These are phyloP conservation scores for Meandrina meandrites DNA, from an alignment of 92 coral and sea anemone genomes.

Conservation along the genomic window DNA sequence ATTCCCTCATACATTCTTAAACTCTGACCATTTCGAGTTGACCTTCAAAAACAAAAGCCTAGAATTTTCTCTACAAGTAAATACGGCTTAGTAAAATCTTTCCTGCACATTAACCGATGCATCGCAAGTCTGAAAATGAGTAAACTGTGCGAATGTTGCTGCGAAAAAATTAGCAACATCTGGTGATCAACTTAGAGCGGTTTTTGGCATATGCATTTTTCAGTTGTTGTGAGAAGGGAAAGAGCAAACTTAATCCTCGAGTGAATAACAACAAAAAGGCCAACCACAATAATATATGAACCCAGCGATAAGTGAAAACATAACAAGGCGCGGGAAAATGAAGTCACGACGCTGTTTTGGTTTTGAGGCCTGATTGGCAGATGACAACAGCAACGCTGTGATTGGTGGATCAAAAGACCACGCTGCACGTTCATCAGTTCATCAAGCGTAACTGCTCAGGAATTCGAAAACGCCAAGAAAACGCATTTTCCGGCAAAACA, in stretches of 20 bases:
- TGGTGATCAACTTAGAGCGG: constrained; percentile 11
- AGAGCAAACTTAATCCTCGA: not conserved
- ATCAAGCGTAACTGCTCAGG: not conserved
- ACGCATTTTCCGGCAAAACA: not conserved
- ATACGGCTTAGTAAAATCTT: not conserved
- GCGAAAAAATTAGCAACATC: not conserved
- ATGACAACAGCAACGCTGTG: not conserved
- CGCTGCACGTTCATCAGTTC: not conserved
- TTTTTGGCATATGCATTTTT: not conserved
- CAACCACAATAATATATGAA: not conserved
- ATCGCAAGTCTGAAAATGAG: not conserved
- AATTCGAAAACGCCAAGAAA: constrained; percentile 1
- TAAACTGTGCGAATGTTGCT: not conserved
- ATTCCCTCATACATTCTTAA: constrained; percentile 4
- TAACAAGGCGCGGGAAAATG: not conserved
- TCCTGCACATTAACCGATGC: not conserved
- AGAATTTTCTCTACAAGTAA: not conserved
- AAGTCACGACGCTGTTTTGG: not conserved
- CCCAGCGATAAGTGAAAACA: not conserved
- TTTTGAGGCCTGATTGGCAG: not conserved
- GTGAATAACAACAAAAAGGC: not conserved
- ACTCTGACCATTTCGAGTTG: not conserved
- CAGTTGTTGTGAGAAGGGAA: constrained; percentile 7
- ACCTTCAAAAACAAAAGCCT: not conserved
- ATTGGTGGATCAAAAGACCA: not conserved